Evolutionary conservation across 2,888 invertebrate genomes (phyloP).

Genomic region (Apodemia hepburni): DNA sequence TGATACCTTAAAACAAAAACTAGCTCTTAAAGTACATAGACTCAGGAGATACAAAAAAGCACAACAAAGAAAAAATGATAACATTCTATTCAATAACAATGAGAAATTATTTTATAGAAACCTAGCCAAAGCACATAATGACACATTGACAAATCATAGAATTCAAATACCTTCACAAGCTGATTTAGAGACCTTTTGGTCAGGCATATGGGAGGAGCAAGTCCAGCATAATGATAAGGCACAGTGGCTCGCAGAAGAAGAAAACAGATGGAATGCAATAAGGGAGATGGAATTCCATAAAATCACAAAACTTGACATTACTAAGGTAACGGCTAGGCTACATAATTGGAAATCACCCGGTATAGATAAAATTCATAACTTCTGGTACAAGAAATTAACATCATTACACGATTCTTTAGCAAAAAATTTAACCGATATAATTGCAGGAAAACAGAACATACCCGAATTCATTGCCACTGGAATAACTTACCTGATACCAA

Average conservation of each 20-base stretch:
- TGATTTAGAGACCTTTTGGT: constrained; percentile 25
- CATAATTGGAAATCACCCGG: constrained; percentile 26
- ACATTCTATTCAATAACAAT: constrained; percentile 25
- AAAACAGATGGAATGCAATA: constrained; percentile 20
- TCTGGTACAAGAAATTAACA: constrained; percentile 16
- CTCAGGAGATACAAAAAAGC: constrained; percentile 30
- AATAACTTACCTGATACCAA: constrained; percentile 31
- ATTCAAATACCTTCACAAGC: constrained; percentile 17
- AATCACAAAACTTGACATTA: constrained; percentile 13
- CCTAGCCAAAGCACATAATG: not conserved
- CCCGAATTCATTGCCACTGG: constrained; percentile 28
- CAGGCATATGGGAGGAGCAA: constrained; percentile 25
- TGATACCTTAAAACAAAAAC: constrained; percentile 32
- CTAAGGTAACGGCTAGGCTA: no score
- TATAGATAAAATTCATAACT: constrained; percentile 25
- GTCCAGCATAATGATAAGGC: constrained; percentile 25
- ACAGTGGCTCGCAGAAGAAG: constrained; percentile 27
- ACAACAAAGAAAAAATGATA: constrained; percentile 27
- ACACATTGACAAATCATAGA: not conserved
- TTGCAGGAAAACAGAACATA: constrained; percentile 22
- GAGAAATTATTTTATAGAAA: constrained; percentile 31
- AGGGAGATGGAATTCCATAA: constrained; percentile 27
- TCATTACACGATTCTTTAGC: constrained; percentile 23
- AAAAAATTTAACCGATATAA: constrained; percentile 25
- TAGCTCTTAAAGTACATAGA: constrained; percentile 26